Conservation (phyloP, 2,113 vertebrate species). For the Cacatua alba region DNA sequence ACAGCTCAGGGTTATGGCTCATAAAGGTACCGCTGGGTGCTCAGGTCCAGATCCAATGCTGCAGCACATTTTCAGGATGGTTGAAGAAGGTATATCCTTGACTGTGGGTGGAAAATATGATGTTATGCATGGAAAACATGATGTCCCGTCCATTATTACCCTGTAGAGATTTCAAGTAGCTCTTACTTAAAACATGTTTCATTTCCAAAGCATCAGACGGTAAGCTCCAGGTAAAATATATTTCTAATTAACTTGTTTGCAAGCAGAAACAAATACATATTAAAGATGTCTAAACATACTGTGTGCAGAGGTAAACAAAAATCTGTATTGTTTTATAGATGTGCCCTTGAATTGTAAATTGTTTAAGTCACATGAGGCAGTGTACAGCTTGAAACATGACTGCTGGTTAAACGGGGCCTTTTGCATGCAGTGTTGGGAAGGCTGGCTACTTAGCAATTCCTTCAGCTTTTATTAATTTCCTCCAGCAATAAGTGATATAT, state of each 20-base stretch:
- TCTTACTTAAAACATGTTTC: not conserved
- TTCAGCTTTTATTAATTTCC: not conserved
- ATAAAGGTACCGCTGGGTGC: not conserved
- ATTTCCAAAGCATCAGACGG: not conserved
- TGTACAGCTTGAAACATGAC: not conserved
- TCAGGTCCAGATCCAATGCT: not conserved
- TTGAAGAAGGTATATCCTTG: not conserved
- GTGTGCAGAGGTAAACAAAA: not conserved
- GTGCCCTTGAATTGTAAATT: not conserved
- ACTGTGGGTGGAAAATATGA: not conserved
- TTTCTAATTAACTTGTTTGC: not conserved
- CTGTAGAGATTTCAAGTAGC: not conserved
- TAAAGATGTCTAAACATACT: not conserved
- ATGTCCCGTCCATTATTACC: rapidly evolving
- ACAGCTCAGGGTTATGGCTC: not conserved
- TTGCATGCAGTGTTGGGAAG: not conserved
- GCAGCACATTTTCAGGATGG: not conserved
- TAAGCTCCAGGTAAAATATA: not conserved
- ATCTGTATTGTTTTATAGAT: not conserved
- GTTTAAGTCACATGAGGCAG: not conserved
- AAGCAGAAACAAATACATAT: not conserved
- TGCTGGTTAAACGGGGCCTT: not conserved
- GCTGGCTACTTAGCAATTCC: not conserved
- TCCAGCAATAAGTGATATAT: not conserved
- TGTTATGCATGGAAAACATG: not conserved